Base-by-base conservation (phyloP, 2,888 invertebrate species). In the Crematogaster levior region DNA sequence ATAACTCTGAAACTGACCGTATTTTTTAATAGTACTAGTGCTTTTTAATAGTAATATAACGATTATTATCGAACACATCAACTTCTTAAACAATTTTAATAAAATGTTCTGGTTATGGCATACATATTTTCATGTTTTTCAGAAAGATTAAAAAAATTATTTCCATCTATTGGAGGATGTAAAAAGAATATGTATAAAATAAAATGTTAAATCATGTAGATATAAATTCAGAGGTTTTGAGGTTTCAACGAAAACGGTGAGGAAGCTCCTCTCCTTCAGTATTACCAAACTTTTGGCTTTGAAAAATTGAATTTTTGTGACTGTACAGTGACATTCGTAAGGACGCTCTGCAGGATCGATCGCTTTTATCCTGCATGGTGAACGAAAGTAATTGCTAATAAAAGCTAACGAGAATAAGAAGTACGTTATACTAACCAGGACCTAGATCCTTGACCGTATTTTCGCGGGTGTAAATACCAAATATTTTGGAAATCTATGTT, bases 401-500 rank as follows among this genome's bases (percentile, higher is more conserved):
- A 10, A 18, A n/a, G 12, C 10, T 7, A 21, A 18, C 15, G 27
- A 63, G 7, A 53, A 66, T 3, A 3, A 9, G 56, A 56, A 60
- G 5, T 27, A 1, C 3, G 6, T 40, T 61, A 40, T 63, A 85
- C 96, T 95, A 96, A 99, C 99, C 99, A 99, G 92, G 98, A 97
- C 93, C 99, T 97, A 81, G 99, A 99, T 93, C 99, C 99, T 95
- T 98, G 99, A 88, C 99, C 99, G 95, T 98, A 99, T 96, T 98
- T 98, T 93, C 98, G 97, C 68, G 99, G 99, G 95, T 99, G 99
- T 93, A 98, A 98, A 95, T 98, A 99, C 99, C 99, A 99, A 95
- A 99, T 98, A 96, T 98, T 99, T 95, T 97, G 97, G 96, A 98
- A 98, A 96, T 99, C 99, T 99, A 99, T 99, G 95, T 95, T 96